phyloP scores from a whole-genome alignment of 2,888 invertebrate genomes.

The Melanostoma scalare region DNA sequence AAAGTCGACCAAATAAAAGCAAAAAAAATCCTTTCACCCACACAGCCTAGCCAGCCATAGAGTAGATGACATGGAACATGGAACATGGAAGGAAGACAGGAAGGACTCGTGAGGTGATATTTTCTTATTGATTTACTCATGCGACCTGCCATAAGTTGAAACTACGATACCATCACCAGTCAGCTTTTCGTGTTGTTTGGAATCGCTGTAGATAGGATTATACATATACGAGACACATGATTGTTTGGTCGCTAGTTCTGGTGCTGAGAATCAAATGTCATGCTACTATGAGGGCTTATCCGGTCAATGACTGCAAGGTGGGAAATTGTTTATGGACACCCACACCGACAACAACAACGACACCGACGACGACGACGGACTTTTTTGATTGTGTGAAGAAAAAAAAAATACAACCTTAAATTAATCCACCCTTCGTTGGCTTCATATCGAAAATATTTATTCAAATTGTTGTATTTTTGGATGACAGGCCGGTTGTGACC shows the following conservation, averaged over 20 bases:
- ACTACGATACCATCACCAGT: slow-evolving; percentile 68
- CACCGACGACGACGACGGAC: no score
- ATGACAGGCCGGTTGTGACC: background rate
- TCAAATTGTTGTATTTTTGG: background rate
- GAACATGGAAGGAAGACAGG: slow-evolving; percentile 8
- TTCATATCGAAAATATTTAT: slow-evolving; percentile 33
- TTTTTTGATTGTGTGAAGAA: slow-evolving; percentile 36
- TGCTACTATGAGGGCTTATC: slow-evolving; percentile 39
- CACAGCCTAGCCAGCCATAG: slow-evolving; percentile 16
- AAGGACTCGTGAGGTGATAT: slow-evolving; percentile 35
- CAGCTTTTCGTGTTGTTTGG: slow-evolving; percentile 50
- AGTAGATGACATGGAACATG: background rate
- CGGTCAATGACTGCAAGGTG: slow-evolving; percentile 60
- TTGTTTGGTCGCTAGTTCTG: background rate
- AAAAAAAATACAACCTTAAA: slow-evolving; percentile 22
- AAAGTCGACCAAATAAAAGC: background rate
- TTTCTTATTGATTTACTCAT: slow-evolving; percentile 66
- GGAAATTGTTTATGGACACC: slow-evolving; percentile 46
- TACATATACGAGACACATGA: background rate
- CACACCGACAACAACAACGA: background rate
- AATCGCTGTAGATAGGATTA: slow-evolving; percentile 18
- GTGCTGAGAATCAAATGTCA: slow-evolving; percentile 37
- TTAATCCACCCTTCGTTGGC: slow-evolving; percentile 11
- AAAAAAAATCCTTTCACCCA: slow-evolving; percentile 1
- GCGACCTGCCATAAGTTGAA: slow-evolving; percentile 60